Evolutionary conservation across 1,140 invertebrate genomes (phyloP), one percentile per base, ranked within the genome.

Genomic region (Eriosoma lanigerum): DNA sequence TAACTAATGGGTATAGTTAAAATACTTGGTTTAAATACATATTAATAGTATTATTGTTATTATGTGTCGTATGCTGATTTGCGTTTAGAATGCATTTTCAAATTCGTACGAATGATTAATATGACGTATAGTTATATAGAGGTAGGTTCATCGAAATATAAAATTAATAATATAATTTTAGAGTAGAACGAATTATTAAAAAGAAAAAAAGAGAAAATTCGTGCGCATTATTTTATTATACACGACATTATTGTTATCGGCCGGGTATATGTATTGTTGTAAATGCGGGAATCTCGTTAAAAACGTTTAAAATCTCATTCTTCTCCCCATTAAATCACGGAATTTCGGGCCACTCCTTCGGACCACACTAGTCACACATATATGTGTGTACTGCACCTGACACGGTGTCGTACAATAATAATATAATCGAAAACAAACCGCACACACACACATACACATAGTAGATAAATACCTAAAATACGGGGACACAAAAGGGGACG

Each of bases 351-450:
- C 60, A 62, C 60, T 62, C 29, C 60, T 62, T 32, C 29, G 29
- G 60, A 62, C 60, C 60, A 62, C 60, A 62, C 60, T 1, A 62
- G 17, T 17, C 58, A 24, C 17, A 26, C 17, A 29, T 19, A 24
- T 26, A 24, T 29, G 15, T 29, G 17, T 19, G 17, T 5, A 24
- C 29, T 17, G 12, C 60, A 62, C 60, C 60, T 62, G 60, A 62
- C 60, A 44, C 32, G 62, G 38, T 66, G 62, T 44, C 32, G 32
- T 46, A 68, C 38, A 44, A 38, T 38, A 68, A 68, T 66, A 66
- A 62, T 54, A 75, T 21, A 75, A 54, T 56, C 52, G 72, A 48
- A 72, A 72, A 72, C 68, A 72, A 72, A 72, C 48, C 21, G 21
- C 17, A 50, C 9, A 1, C 38, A 26, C n/a, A 44, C 17, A 17